Base-by-base conservation (phyloP, 2,888 invertebrate species). In the Erebia palarica region DNA sequence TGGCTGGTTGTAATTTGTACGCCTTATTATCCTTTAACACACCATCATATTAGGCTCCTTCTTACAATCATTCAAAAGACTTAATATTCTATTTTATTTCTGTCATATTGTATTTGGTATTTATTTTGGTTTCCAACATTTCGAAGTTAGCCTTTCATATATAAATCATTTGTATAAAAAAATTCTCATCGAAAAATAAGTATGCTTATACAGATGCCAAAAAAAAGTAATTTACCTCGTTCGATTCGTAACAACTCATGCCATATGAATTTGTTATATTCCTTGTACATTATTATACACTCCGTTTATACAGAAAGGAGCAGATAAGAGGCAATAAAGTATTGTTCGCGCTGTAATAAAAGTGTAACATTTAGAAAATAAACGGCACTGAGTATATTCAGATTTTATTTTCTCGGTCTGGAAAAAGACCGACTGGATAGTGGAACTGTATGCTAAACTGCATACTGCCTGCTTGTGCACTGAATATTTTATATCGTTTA, bases 281-380 rank as follows among this genome's bases (percentile, higher is more conserved):
- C 49, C 59, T 3, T 59, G 59, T 59, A 67, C 67, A 67, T 67
- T 49, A 59, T 51, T 73, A 27, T 44, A 67, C 61, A 59, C 61
- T 42, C 55, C 69, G 63, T 63, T 71, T 51, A 64, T 58, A 60
- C 55, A 64, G 51, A 64, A 69, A 71, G 65, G 63, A 65, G 59
- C 66, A 74, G 73, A 74, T 74, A 74, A 73, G 70, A 60, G 69
- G 69, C 73, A 71, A 74, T 74, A 74, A 74, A 74, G 74, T 68
- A 74, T 74, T 74, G 74, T 74, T 73, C 74, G 68, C 74, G 63
- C 68, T 67, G 74, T 69, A 73, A 74, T 74, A 74, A 74, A 74
- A 74, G 74, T 74, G 72, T 74, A 74, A 73, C 74, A 74, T 74
- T 74, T 74, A 73, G 65, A 64, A 74, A 73, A 74, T 74, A 74